These are phyloP conservation scores for Cataglyphis hispanica DNA, from an alignment of 1,140 invertebrate genomes.

Conservation along the genomic window DNA sequence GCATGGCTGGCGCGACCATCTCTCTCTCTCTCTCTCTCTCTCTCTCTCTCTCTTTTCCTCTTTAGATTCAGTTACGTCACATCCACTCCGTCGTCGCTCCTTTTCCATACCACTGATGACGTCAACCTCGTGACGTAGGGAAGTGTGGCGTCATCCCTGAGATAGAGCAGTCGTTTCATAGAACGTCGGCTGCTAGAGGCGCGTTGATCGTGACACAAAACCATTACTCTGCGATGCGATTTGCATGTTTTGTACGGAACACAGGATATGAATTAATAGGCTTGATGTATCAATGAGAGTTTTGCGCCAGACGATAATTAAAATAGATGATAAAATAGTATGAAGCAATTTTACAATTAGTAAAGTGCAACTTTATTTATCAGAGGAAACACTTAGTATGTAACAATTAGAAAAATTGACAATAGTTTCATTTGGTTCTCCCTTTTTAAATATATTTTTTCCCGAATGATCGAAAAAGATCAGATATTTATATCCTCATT, in stretches of 20 bases:
- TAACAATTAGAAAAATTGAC: background rate
- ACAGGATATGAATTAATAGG: slow-evolving; percentile 41
- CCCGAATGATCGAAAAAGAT: no score
- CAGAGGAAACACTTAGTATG: background rate
- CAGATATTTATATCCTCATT: no score
- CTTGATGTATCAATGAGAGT: slow-evolving; percentile 54
- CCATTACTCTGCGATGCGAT: slow-evolving; percentile 56
- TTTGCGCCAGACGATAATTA: slow-evolving; percentile 12
- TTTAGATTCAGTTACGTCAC: slow-evolving; percentile 71
- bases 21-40: slow-evolving; percentile 67
- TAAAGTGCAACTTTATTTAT: background rate
- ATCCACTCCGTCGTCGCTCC: slow-evolving; percentile 63
- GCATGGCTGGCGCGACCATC: slow-evolving; percentile 83
- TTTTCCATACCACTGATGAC: slow-evolving; percentile 75
- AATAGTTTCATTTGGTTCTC: background rate
- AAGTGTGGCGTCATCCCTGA: slow-evolving; percentile 74
- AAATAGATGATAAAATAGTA: background rate
- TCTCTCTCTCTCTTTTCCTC: slow-evolving; percentile 75
- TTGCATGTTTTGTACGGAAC: slow-evolving; percentile 2
- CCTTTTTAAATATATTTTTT: background rate
- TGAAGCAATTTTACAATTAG: background rate
- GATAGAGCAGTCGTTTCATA: slow-evolving; percentile 67
- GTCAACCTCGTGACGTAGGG: slow-evolving; percentile 84
- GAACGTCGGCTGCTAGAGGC: slow-evolving; percentile 63
- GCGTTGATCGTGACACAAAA: slow-evolving; percentile 61